A percentile compares a stretch with the other conserved stretches of the same genome.
phyloP scores from a whole-genome alignment of 2,797 vertebrate genomes.

The Picus viridis region DNA sequence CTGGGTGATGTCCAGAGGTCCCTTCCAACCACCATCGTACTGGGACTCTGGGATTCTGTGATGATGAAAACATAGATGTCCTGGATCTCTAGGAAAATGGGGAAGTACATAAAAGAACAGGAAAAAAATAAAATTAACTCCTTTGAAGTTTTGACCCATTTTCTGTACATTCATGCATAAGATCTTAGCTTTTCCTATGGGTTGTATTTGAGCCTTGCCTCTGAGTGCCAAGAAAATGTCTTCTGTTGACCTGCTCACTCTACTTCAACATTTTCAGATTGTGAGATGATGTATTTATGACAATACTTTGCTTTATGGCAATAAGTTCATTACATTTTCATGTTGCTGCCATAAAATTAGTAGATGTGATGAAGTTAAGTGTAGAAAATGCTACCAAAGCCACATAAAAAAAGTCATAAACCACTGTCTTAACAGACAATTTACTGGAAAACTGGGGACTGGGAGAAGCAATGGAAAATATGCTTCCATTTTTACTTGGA shows the following conservation, averaged over 20 bases:
- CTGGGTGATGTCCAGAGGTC: too few relatives aligned
- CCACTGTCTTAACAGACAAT: constrained; percentile 15
- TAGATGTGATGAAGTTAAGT: constrained; percentile 33
- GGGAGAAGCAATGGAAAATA: constrained; percentile 16
- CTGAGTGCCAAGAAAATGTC: not conserved
- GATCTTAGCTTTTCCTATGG: not conserved
- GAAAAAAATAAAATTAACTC: accelerated
- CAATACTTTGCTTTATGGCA: constrained; percentile 34
- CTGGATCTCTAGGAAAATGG: not conserved
- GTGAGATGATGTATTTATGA: constrained; percentile 29
- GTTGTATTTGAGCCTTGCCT: not conserved
- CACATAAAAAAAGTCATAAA: constrained; percentile 47
- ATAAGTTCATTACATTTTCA: constrained; percentile 32
- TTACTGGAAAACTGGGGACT: constrained; percentile 38
- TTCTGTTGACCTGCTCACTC: not conserved
- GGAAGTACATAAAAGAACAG: not conserved
- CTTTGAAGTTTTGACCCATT: not conserved
- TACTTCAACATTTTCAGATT: not conserved
- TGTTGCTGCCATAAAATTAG: constrained; percentile 47
- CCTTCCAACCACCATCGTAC: too few relatives aligned
- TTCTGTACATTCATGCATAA: not conserved
- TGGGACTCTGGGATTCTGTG: too few relatives aligned
- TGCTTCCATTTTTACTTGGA: not conserved
- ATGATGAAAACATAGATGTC: not conserved
- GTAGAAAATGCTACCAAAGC: constrained; percentile 41